Evolutionary conservation across 2,888 invertebrate species (phyloP), one percentile per base, ranked within the genome.

Genomic region (Epinotia brunnichana): DNA sequence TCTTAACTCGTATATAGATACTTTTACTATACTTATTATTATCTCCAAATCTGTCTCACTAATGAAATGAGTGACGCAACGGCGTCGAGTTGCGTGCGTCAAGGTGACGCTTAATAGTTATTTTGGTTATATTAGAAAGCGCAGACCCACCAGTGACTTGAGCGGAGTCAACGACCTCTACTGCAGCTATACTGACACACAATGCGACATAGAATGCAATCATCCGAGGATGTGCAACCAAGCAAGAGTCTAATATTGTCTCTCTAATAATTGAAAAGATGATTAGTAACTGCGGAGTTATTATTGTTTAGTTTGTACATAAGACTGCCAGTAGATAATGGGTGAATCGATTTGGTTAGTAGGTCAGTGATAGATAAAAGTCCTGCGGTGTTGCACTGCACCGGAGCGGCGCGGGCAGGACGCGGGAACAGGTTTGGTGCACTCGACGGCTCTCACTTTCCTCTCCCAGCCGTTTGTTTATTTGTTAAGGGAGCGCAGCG

Each of bases 121-220:
- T 87, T 93, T 91, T 89, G 87, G 87, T 84, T 87, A 88, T 87
- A 92, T 91, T 92, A 92, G 92, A 93, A 92, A 93, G 92, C 89
- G 85, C 80, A 83, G 82, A 83, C 84, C 86, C 84, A 86, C 83
- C 82, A 86, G 83, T 80, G 80, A 82, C 82, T 83, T 82, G 81
- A 76, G 74, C 77, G 74, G 80, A 86, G 92, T 91, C 92, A 85
- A 82, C 81, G 90, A 91, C 87, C 90, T 81, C 78, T 77, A 74
- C 76, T 76, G 78, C 77, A 63, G 60, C 60, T 48, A 57, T 61
- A 59, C 64, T 67, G 48, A 48, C 73, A 48, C 61, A 62, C 48
- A 59, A 59, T 59, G 17, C 53, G 68, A 54, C 62, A 48, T 35
- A 53, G 15, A 61, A 44, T 29, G 53, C 21, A 61, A 41, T 41